These are phyloP conservation scores for Pipa parva DNA, from an alignment of 2,113 vertebrate species.

Conservation along the genomic window DNA sequence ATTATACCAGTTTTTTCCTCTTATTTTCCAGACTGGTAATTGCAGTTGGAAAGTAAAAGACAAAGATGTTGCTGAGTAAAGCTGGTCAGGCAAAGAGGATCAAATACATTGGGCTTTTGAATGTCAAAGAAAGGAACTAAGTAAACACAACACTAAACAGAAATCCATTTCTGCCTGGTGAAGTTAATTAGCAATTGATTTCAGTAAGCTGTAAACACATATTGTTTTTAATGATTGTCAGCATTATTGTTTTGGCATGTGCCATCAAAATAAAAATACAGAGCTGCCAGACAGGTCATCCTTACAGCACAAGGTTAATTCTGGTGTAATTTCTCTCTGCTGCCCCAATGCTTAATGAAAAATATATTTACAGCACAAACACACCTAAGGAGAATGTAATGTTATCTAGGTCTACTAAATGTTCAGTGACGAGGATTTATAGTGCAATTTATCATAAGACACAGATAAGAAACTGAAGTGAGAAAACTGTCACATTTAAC, in stretches of 20 bases:
- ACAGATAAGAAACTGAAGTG: slow-evolving; percentile 50
- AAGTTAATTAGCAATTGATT: slow-evolving; percentile 67
- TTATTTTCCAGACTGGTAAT: too few species aligned
- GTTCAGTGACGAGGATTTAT: slow-evolving; percentile 50
- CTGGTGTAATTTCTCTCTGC: neutral
- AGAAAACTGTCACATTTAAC: slow-evolving; percentile 57
- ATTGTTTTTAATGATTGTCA: slow-evolving; percentile 55
- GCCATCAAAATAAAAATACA: slow-evolving; percentile 48
- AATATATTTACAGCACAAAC: slow-evolving; percentile 42
- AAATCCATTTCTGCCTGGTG: slow-evolving; percentile 56
- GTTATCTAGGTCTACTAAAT: slow-evolving; percentile 50
- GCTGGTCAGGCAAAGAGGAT: slow-evolving; percentile 34
- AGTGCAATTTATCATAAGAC: slow-evolving; percentile 52
- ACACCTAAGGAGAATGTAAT: slow-evolving; percentile 48
- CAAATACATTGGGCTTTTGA: slow-evolving; percentile 45
- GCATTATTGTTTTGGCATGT: slow-evolving; percentile 46
- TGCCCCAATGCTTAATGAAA: slow-evolving; percentile 49
- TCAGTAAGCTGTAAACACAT: slow-evolving; percentile 54
- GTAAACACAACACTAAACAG: slow-evolving; percentile 55
- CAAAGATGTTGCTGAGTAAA: slow-evolving; percentile 19
- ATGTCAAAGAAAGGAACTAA: slow-evolving; percentile 49
- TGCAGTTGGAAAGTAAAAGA: neutral
- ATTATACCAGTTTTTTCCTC: too few species aligned
- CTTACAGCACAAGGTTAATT: neutral
- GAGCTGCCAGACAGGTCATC: slow-evolving; percentile 1